A percentile compares a stretch with the other conserved stretches of the same genome.
phyloP scores from a whole-genome alignment of 2,113 vertebrate genomes.

The Bufo bufo region DNA sequence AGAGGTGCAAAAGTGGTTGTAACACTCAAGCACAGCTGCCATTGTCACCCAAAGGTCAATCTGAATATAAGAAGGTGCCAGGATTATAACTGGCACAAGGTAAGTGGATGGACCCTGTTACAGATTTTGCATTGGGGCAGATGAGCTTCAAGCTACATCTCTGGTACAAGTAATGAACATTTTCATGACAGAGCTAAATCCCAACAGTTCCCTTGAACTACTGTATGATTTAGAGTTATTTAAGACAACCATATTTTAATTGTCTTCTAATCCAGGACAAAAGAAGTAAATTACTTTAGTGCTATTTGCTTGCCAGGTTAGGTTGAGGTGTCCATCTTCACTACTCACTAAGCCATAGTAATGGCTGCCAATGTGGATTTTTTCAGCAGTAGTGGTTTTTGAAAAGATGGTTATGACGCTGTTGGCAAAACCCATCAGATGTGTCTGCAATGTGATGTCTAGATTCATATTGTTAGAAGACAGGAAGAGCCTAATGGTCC shows the following conservation, averaged over 20 bases:
- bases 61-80: too few relatives aligned
- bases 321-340: neutral
- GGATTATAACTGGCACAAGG: too few relatives aligned
- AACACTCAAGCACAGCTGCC: too few relatives aligned
- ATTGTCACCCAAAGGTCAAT: too few relatives aligned
- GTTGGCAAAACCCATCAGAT: neutral
- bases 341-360: conserved; percentile 13
- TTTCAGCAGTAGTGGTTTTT: conserved; percentile 21
- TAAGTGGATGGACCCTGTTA: too few relatives aligned
- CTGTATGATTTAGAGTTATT: neutral
- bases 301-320: neutral
- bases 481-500: conserved; percentile 24
- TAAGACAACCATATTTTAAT: neutral
- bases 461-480: conserved; percentile 24
- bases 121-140: too few relatives aligned
- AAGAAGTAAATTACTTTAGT: neutral
- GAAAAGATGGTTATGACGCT: neutral
- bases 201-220: neutral
- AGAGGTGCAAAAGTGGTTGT: too few relatives aligned
- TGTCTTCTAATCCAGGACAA: neutral
- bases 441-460: conserved; percentile 28
- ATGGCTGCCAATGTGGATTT: neutral
- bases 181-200: neutral
- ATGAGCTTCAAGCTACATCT: too few relatives aligned
- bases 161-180: neutral